Percentiles rank a stretch among this genome's conserved stretches.
Conservation (phyloP, 2,797 vertebrate genomes). For the Petrocephalus sullivani region DNA sequence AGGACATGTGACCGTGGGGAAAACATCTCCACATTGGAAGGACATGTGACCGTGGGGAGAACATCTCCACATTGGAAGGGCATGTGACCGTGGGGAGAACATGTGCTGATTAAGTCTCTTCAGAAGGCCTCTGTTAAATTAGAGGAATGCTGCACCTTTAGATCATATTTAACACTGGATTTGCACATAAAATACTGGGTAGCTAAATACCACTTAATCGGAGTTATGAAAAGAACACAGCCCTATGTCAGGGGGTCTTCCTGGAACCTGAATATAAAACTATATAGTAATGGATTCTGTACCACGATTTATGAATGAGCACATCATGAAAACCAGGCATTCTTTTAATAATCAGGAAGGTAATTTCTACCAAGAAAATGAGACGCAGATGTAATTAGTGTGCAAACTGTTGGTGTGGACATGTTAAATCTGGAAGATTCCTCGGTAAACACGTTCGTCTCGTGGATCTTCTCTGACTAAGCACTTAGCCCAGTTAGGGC, state of each 20-base stretch:
- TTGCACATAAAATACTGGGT: not conserved
- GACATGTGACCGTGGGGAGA: not conserved
- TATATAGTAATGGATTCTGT: not conserved
- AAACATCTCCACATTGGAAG: not conserved
- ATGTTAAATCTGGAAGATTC: not conserved
- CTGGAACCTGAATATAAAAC: not conserved
- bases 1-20: not conserved
- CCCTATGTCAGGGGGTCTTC: not conserved
- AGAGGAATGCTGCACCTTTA: not conserved
- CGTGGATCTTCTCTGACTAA: not conserved
- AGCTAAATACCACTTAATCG: not conserved
- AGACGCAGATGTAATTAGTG: not conserved
- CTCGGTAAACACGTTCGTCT: not conserved
- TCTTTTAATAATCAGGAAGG: slow-evolving; percentile 1
- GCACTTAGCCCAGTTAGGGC: slow-evolving; percentile 2
- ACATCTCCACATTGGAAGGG: not conserved
- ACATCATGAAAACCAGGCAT: not conserved
- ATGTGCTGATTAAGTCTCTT: not conserved
- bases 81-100: not conserved
- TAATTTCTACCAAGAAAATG: slow-evolving; percentile 1
- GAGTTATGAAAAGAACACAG: not conserved
- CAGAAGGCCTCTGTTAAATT: not conserved
- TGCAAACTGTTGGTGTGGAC: not conserved
- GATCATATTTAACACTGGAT: not conserved
- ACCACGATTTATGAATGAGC: not conserved